Conservation (phyloP, 2,888 invertebrate genomes). For the Prenolepis imparis region DNA sequence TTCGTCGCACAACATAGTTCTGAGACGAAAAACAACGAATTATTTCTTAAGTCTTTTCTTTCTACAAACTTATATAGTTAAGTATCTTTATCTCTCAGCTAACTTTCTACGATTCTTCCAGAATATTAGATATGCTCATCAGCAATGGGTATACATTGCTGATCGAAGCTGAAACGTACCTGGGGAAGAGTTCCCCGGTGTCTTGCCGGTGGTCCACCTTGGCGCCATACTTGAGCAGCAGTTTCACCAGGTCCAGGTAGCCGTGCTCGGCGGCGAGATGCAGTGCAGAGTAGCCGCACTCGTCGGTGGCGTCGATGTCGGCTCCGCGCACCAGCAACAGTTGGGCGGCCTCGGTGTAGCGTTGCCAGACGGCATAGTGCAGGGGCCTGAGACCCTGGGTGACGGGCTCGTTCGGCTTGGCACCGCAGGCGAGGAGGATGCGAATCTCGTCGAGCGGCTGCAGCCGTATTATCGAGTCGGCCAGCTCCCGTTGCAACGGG, state of each 20-base stretch:
- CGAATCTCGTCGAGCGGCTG: constrained; percentile 95
- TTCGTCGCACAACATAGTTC: constrained; percentile 93
- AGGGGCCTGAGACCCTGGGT: constrained; percentile 95
- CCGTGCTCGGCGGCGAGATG: constrained; percentile 97
- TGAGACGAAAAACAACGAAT: constrained; percentile 54
- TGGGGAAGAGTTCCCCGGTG: constrained; percentile 90
- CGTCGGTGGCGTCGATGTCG: constrained; percentile 94
- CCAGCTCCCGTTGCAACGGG: constrained; percentile 94
- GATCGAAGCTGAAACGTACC: constrained; percentile 70
- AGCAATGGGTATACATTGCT: neutral
- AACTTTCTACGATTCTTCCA: neutral
- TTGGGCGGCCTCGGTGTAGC: constrained; percentile 93
- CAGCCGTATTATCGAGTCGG: constrained; percentile 96
- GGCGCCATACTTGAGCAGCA: constrained; percentile 92
- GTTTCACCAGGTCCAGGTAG: constrained; percentile 90
- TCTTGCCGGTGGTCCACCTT: constrained; percentile 93
- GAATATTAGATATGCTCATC: neutral
- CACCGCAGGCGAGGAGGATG: constrained; percentile 94
- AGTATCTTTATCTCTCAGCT: too few species aligned
- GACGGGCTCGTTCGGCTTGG: constrained; percentile 93
- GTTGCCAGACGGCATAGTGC: constrained; percentile 97
- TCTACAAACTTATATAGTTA: too few species aligned
- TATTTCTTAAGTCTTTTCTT: too few species aligned
- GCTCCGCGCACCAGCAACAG: constrained; percentile 93
- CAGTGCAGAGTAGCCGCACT: constrained; percentile 96